These are phyloP conservation scores for Dryobota labecula DNA, from an alignment of 2,888 invertebrate species.

Conservation along the genomic window DNA sequence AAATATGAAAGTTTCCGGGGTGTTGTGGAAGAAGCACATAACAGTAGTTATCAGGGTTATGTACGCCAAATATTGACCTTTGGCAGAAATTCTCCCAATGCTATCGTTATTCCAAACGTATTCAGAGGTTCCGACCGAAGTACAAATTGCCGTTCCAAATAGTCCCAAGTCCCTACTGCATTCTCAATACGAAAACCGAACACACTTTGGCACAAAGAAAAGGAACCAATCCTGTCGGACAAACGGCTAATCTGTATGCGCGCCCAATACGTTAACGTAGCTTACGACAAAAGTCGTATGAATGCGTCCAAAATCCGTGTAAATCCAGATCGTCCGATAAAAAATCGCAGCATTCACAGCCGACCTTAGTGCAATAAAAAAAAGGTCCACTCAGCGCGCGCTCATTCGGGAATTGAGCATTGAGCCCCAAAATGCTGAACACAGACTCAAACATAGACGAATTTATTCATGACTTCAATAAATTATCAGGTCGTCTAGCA, in stretches of 20 bases:
- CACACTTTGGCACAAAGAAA: slow-evolving; percentile 2
- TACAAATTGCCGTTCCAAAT: background rate
- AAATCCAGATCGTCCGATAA: slow-evolving; percentile 39
- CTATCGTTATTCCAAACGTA: background rate
- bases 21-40: background rate
- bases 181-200: slow-evolving; percentile 2
- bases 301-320: slow-evolving; percentile 13
- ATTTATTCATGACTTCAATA: slow-evolving; percentile 61
- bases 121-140: background rate
- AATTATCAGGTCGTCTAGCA: slow-evolving; percentile 60
- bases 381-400: slow-evolving; percentile 18
- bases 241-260: slow-evolving; percentile 32
- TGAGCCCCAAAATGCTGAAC: slow-evolving; percentile 31
- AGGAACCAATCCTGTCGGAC: slow-evolving; percentile 16
- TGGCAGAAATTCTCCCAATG: background rate
- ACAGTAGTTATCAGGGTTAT: too few relatives aligned
- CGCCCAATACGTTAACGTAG: slow-evolving; percentile 9
- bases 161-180: background rate
- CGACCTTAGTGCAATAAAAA: slow-evolving; percentile 35
- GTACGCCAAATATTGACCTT: too few relatives aligned
- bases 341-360: slow-evolving; percentile 32
- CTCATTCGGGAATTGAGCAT: slow-evolving; percentile 23
- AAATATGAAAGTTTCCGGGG: too few relatives aligned
- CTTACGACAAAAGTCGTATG: slow-evolving; percentile 7
- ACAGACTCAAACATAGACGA: slow-evolving; percentile 53